Percentiles rank a stretch among this genome's conserved stretches.
phyloP scores from a whole-genome alignment of 2,113 vertebrate species.

The Lophius piscatorius region DNA sequence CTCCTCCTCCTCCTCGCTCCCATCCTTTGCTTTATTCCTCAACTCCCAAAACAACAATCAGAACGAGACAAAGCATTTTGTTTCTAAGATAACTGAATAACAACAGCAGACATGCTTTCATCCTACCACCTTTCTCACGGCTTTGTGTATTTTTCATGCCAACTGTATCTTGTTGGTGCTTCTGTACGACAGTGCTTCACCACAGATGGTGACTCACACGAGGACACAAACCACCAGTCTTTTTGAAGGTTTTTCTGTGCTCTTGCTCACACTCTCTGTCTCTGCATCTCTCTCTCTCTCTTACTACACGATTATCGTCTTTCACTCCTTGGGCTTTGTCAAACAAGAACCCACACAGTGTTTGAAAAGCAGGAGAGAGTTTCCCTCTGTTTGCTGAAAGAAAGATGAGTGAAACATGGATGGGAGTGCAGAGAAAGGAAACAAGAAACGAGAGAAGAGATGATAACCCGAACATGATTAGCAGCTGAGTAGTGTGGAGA shows the following conservation, averaged over 20 bases:
- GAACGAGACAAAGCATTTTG: conserved; percentile 22
- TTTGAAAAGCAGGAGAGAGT: conserved; percentile 33
- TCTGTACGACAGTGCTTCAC: conserved; percentile 34
- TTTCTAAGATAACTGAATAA: conserved; percentile 27
- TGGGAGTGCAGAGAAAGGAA: not conserved
- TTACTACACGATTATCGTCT: conserved; percentile 25
- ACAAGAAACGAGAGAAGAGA: conserved; percentile 4
- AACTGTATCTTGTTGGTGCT: conserved; percentile 39
- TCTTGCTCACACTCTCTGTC: too few species aligned
- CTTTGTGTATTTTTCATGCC: conserved; percentile 55
- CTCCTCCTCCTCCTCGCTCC: too few species aligned
- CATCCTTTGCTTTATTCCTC: not conserved
- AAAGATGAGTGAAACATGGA: conserved; percentile 15
- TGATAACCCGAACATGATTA: not conserved
- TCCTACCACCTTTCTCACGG: conserved; percentile 35
- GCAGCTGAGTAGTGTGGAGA: not conserved
- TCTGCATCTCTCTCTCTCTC: conserved; percentile 21
- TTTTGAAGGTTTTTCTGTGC: conserved; percentile 30
- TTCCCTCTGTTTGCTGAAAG: conserved; percentile 30
- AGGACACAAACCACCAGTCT: conserved; percentile 50
- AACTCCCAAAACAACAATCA: conserved; percentile 13
- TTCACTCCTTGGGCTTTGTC: conserved; percentile 34
- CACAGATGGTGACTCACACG: conserved; percentile 73
- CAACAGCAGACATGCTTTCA: conserved; percentile 38
- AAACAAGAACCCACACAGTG: conserved; percentile 62